Conservation (phyloP, 2,113 vertebrate species). For the Podarcis muralis region DNA sequence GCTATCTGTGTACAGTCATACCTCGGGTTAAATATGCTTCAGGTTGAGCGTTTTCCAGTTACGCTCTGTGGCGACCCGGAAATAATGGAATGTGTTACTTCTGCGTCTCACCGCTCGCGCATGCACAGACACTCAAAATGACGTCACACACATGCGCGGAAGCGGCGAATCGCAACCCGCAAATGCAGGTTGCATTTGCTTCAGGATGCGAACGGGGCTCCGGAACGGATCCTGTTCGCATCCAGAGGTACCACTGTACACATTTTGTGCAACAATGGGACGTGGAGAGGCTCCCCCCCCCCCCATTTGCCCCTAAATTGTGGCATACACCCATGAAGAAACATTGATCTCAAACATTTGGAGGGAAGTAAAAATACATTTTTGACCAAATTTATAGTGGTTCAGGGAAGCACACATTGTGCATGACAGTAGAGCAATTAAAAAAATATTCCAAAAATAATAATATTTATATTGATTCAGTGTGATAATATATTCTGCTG, state of each 20-base stretch:
- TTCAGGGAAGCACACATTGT: neutral
- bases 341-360: neutral
- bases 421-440: neutral
- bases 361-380: neutral
- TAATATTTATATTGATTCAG: neutral
- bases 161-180: too few relatives aligned
- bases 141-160: too few relatives aligned
- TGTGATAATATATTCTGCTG: neutral
- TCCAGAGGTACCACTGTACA: too few relatives aligned
- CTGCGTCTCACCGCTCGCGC: too few relatives aligned
- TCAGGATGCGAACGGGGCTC: too few relatives aligned
- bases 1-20: neutral
- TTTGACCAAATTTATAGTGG: neutral
- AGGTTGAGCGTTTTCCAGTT: too few relatives aligned
- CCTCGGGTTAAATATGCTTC: too few relatives aligned
- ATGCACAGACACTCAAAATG: too few relatives aligned
- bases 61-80: too few relatives aligned
- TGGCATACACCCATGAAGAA: neutral
- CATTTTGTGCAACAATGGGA: neutral
- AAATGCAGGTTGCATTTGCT: too few relatives aligned
- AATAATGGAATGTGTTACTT: too few relatives aligned
- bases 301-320: neutral
- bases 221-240: too few relatives aligned
- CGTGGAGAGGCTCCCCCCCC: neutral
- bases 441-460: neutral